Evolutionary conservation across 2,888 invertebrate species (phyloP), one percentile per base, ranked within the genome.

Genomic region (Drosophila cognata): DNA sequence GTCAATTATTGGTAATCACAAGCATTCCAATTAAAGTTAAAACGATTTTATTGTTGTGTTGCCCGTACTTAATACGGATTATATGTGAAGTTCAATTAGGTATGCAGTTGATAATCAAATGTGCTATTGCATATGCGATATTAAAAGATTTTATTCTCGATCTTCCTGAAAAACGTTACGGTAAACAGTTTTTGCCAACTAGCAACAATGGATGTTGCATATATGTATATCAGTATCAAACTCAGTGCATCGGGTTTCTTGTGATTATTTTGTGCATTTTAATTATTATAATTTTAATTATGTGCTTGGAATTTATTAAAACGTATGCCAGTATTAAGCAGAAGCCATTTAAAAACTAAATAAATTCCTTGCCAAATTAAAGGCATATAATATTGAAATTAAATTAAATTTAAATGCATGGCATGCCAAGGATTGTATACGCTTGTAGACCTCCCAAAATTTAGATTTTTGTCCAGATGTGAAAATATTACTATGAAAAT

Each of bases 1-100:
- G 52, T 65, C 41, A 59, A 59, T 43, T 51, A 68, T 58, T 51
- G 66, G 71, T 35, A 41, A 66, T 62, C 63, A 53, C 59, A 36
- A 53, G 38, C 35, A 62, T 48, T 53, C 53, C 48, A 73, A 52
- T 64, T 21, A 48, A 51, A 48, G 41, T 18, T 48, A 16, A 21
- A n/a, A 21, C 8, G 10, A 11, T 28, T 18, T 7, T 8, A 13
- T n/a, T 46, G 11, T 36, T 18, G 28, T 13, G 31, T 28, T 57
- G 28, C 68, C n/a, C 36, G 51, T 41, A 25, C 38, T 46, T 52
- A 28, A 25, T 35, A 41, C 7, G 16, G 28, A 51, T n/a, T 55
- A 18, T 57, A 16, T 61, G 18, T 18, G 16, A 29, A 41, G 41
- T 31, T 13, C 28, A 38, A 56, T 28, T 29, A 28, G 18, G 13